Conservation (phyloP, 1,140 invertebrate species). For the Armadillidium nasatum region DNA sequence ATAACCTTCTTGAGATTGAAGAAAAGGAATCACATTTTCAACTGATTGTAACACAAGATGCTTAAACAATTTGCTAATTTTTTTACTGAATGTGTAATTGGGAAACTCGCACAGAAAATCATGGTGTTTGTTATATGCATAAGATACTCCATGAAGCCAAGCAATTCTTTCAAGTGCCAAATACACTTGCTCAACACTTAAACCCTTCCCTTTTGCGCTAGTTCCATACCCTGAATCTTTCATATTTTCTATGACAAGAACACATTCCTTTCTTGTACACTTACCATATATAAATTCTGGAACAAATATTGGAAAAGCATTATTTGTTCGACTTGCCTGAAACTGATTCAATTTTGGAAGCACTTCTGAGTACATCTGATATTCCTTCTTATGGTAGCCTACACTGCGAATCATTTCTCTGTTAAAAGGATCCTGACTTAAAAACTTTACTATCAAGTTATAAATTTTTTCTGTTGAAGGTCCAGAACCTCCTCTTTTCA, state of each 20-base stretch:
- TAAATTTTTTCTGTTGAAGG: conserved; percentile 31
- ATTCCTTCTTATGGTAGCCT: conserved; percentile 35
- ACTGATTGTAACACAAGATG: conserved; percentile 33
- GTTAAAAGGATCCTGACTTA: conserved; percentile 34
- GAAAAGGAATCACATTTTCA: conserved; percentile 33
- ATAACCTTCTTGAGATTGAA: conserved; percentile 36
- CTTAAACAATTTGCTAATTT: conserved; percentile 38
- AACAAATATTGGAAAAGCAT: conserved; percentile 25
- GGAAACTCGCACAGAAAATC: conserved; percentile 36
- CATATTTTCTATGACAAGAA: conserved; percentile 40
- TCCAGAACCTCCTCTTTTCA: neutral
- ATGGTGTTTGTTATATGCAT: conserved; percentile 37
- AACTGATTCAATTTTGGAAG: conserved; percentile 33
- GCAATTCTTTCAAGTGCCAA: conserved; percentile 39
- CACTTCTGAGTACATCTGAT: conserved; percentile 39
- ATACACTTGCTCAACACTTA: conserved; percentile 34
- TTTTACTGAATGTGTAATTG: conserved; percentile 33
- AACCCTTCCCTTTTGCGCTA: conserved; percentile 30
- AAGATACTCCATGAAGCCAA: conserved; percentile 38
- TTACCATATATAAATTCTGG: conserved; percentile 42
- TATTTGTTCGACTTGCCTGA: conserved; percentile 29
- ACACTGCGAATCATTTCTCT: conserved; percentile 30
- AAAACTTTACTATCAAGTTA: conserved; percentile 38
- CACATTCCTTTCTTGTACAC: conserved; percentile 41
- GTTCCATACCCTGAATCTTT: conserved; percentile 37